Evolutionary conservation across 2,113 vertebrate species (phyloP).

Genomic region (Caracal caracal): DNA sequence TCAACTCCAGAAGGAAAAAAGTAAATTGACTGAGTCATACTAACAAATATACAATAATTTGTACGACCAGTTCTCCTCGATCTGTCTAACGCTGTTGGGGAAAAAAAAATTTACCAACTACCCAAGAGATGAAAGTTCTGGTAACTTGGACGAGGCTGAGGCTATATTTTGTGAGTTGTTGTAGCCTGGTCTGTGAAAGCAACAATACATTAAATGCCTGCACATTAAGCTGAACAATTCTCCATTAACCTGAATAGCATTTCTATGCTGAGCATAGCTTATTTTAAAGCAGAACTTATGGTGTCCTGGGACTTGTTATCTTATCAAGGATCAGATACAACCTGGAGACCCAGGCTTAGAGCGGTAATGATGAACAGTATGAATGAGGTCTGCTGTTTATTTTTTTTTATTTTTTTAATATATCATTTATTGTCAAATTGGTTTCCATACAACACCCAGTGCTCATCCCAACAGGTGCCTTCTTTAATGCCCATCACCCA

Average conservation of each 20-base stretch:
- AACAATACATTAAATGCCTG: background rate
- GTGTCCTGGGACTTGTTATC: background rate
- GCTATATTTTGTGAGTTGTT: background rate
- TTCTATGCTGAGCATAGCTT: background rate
- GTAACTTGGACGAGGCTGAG: background rate
- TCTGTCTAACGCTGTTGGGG: background rate
- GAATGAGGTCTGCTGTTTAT: constrained; percentile 12
- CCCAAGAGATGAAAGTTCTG: background rate
- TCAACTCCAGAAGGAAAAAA: constrained; percentile 24
- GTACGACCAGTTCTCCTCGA: background rate
- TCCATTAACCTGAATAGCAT: background rate
- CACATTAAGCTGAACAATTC: background rate
- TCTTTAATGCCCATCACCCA: too few species aligned
- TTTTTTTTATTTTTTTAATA: too few species aligned
- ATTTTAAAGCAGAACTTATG: background rate
- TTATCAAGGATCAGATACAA: background rate
- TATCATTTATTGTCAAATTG: too few species aligned
- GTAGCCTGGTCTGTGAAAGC: background rate
- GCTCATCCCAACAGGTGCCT: too few species aligned
- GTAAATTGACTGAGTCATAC: background rate
- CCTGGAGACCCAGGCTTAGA: background rate
- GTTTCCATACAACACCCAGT: too few species aligned
- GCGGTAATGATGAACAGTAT: background rate
- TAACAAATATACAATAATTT: constrained; percentile 49
- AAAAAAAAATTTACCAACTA: background rate